Base-by-base conservation (phyloP, 2,797 vertebrate genomes). In the Scomberomorus guttatus region DNA sequence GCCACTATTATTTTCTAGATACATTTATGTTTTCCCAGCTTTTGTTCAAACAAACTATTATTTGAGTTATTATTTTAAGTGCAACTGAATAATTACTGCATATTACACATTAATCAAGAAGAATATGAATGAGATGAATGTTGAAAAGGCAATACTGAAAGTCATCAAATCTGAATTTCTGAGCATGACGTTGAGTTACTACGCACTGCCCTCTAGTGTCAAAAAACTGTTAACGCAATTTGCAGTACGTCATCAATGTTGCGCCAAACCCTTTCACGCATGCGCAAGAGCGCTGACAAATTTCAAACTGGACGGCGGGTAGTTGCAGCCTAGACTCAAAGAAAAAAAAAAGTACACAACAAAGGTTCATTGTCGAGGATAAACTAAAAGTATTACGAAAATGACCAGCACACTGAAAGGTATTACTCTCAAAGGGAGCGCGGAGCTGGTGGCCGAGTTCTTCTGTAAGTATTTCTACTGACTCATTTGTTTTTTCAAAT, bases 381-480 rank as follows among this genome's bases (percentile, higher is more conserved):
- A 8, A 0, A 24, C 0, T 0, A 20, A 52, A 54, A 34, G 9
- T 6, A 15, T 1, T 0, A 0, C 2, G 50, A 93, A 84, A 29
- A 96, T 96, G 96, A 93, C 94, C 0, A 95, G 95, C 77, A 95
- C 95, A 0, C 3, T 95, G 60, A 94, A 95, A 55, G 97, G 97
- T 0, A 99, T 99, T 55, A 98, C 97, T 0, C 92, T 98, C 24
- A 96, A 97, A 48, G 97, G 97, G 13, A 99, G 98, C 80, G 95
- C 98, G 0, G 97, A 98, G 46, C 93, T 97, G 1, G 97, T 98
- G 15, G 96, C 98, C 0, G 97, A 99, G 84, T 99, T 99, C 50
- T 99, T 99, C 87, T 97, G 98, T 99, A 79, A 97, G 97, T 93
- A 58, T 69, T 62, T 0, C 0, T 14, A 0, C 58, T n/a, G 29